These are phyloP conservation scores for Drosophila planitibia DNA, from an alignment of 2,888 invertebrate genomes.

Conservation along the genomic window DNA sequence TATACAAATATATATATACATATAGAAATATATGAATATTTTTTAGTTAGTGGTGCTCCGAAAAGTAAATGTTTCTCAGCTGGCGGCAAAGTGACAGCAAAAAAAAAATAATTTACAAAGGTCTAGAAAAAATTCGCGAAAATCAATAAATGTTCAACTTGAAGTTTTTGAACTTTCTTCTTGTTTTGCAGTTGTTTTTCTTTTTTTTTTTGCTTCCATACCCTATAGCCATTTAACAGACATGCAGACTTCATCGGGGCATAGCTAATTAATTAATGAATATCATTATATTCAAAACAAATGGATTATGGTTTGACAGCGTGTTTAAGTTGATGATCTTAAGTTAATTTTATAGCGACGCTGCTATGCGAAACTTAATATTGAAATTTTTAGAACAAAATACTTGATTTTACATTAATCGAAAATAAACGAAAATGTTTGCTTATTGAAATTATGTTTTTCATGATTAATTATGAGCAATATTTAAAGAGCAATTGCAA, in stretches of 20 bases:
- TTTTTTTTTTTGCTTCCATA: background rate
- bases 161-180: constrained; percentile 66
- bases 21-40: background rate
- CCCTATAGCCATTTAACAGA: background rate
- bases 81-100: background rate
- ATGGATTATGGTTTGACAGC: background rate
- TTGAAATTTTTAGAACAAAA: background rate
- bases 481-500: constrained; percentile 3
- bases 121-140: constrained; percentile 19
- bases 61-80: constrained; percentile 12
- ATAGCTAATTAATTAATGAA: background rate
- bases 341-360: background rate
- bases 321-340: background rate
- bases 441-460: background rate
- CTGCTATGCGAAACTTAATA: background rate
- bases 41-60: background rate
- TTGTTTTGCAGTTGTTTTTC: constrained; percentile 25
- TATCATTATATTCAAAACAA: background rate
- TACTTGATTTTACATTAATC: background rate
- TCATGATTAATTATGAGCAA: background rate
- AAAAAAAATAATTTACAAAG: background rate
- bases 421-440: background rate
- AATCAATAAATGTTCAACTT: constrained; percentile 65
- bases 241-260: background rate
- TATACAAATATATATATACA: background rate